These are phyloP conservation scores for Paracentrotus lividus DNA, from an alignment of 53 echinoderm and acorn worm genomes.

Conservation along the genomic window DNA sequence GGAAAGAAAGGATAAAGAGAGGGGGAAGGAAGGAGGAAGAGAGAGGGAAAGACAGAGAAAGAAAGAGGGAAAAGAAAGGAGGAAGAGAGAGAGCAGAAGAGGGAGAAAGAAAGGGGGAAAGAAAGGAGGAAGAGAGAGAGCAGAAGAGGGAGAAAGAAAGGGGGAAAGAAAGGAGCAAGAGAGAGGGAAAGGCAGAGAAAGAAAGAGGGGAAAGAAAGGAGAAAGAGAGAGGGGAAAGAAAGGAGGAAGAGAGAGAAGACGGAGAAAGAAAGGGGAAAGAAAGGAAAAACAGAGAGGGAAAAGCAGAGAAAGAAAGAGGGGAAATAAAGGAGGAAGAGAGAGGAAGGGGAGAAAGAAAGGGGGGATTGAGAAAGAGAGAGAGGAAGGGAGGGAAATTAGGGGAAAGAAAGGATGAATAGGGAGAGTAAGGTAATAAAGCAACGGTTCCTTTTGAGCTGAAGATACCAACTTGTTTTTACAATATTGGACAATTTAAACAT, in stretches of 20 bases:
- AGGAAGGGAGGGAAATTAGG: not conserved
- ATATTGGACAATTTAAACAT: too few relatives aligned
- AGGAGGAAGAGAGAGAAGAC: too few relatives aligned
- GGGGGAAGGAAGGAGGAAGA: too few relatives aligned
- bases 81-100: not conserved
- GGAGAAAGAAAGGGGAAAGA: not conserved
- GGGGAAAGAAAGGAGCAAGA: too few relatives aligned
- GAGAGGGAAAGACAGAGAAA: not conserved
- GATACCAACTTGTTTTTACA: too few relatives aligned
- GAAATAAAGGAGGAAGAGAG: too few relatives aligned
- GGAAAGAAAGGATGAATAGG: not conserved
- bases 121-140: not conserved
- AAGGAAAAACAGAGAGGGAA: not conserved
- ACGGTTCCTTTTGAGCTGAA: too few relatives aligned
- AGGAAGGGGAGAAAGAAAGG: too few relatives aligned
- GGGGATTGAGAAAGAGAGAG: too few relatives aligned
- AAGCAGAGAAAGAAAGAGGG: not conserved
- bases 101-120: not conserved
- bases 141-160: not conserved
- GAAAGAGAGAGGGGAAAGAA: not conserved
- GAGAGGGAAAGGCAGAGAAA: too few relatives aligned
- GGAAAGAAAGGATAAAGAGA: not conserved
- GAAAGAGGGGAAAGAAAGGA: too few relatives aligned
- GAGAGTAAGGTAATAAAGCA: too few relatives aligned
- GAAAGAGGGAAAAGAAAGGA: not conserved